Evolutionary conservation across 2,888 invertebrate species (phyloP), one percentile per base, ranked within the genome.

Genomic region (Oligia strigilis): DNA sequence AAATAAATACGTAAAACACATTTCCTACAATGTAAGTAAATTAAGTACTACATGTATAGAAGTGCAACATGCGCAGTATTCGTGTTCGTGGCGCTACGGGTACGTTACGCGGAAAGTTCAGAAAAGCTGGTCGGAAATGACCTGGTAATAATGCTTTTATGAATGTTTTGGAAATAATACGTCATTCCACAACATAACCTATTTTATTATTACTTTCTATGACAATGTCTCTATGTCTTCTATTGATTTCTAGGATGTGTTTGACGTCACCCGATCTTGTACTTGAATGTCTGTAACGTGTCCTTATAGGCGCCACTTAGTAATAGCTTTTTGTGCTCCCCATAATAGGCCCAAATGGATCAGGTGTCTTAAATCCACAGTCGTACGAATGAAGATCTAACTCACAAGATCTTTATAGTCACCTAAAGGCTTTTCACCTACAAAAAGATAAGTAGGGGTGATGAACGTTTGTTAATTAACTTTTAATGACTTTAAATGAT

Each of bases 211-310:
- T 55, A 66, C 36, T 73, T 75, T 72, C 67, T 76, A 71, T 36
- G 19, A 60, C 66, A 65, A 75, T 40, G 69, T 60, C 23, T 78
- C 29, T 14, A 14, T 49, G 75, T 72, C 78, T 71, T 66, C 66
- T 73, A 81, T 84, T 52, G 65, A 52, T 83, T 74, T 36, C 46
- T 60, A 76, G 60, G 67, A 72, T 72, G 55, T 43, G 75, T 75
- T 40, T 89, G 80, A 82, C 85, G 82, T 82, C 80, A 84, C n/a
- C 72, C 71, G 43, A n/a, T 29, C 71, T 73, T 72, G 75, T 74
- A 52, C 65, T 49, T 40, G 52, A 66, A 67, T 75, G 71, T 69
- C 67, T 72, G 17, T 52, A 77, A 67, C 49, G 72, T 70, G 40
- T 69, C 65, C 84, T 75, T 67, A 49, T 19, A 46, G 72, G 66